These are phyloP conservation scores for Rhinatrema bivittatum DNA, from an alignment of 2,797 vertebrate genomes.

Conservation along the genomic window DNA sequence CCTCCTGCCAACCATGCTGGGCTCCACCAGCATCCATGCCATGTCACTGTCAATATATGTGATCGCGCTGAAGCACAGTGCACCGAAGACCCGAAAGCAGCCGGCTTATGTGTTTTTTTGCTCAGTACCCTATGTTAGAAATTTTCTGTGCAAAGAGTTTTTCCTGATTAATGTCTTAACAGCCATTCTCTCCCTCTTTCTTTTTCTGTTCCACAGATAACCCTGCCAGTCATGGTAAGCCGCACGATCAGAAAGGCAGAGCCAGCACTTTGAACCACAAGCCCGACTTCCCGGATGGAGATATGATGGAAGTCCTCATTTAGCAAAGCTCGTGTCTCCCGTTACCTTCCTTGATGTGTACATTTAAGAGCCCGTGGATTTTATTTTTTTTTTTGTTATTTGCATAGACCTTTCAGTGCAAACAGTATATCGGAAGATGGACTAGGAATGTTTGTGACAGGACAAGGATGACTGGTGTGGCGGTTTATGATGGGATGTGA, in stretches of 20 bases:
- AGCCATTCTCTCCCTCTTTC: neutral
- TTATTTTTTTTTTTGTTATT: neutral
- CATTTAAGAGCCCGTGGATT: too few species aligned
- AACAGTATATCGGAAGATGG: neutral
- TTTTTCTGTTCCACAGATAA: slow-evolving; percentile 42
- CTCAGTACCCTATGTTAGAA: too few species aligned
- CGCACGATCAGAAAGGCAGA: slow-evolving; percentile 48
- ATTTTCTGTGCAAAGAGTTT: neutral
- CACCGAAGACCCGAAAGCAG: too few species aligned
- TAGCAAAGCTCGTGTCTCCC: slow-evolving; percentile 22
- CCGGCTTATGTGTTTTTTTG: too few species aligned
- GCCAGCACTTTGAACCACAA: slow-evolving; percentile 54
- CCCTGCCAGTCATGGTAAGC: slow-evolving; percentile 40
- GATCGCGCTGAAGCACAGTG: too few species aligned
- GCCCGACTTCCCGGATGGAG: slow-evolving; percentile 55
- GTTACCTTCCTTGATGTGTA: too few species aligned
- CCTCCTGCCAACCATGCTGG: too few species aligned
- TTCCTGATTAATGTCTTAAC: slow-evolving; percentile 1
- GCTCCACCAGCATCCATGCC: too few species aligned
- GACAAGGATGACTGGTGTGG: slow-evolving; percentile 2
- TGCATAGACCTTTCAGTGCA: neutral
- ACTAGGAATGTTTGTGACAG: slow-evolving; percentile 8
- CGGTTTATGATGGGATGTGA: too few species aligned
- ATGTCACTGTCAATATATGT: too few species aligned
- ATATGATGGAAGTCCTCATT: slow-evolving; percentile 70